Evolutionary conservation across 2,113 vertebrate species (phyloP).

Genomic region (Cariama cristata): DNA sequence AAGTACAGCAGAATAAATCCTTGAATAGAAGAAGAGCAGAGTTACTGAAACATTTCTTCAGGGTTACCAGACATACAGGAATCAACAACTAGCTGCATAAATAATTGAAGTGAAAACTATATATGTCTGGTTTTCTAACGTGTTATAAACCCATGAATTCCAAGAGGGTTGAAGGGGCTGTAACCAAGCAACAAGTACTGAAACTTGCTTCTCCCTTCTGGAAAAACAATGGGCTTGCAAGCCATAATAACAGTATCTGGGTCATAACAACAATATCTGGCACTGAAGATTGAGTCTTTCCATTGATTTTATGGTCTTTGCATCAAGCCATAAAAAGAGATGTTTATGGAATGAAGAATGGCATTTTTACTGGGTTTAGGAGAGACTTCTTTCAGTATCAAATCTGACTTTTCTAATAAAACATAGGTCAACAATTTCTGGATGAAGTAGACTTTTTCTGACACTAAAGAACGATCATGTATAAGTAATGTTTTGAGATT

Average conservation of each 20-base stretch:
- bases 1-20: background rate
- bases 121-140: background rate
- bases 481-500: background rate
- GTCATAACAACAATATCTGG: background rate
- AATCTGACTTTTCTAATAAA: background rate
- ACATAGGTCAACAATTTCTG: background rate
- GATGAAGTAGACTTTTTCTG: background rate
- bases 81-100: background rate
- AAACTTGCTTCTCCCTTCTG: background rate
- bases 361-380: background rate
- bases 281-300: background rate
- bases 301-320: background rate
- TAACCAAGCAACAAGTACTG: background rate
- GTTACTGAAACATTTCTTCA: background rate
- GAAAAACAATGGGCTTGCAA: background rate
- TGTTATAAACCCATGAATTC: background rate
- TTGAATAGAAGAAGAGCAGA: background rate
- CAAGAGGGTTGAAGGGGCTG: background rate
- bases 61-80: conserved; percentile 1
- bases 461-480: background rate
- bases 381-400: background rate
- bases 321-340: background rate
- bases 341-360: background rate
- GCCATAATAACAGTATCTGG: background rate
- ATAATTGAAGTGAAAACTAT: conserved; percentile 23